phyloP scores from a whole-genome alignment of 1,140 invertebrate genomes.

The Sinonovacula constricta region DNA sequence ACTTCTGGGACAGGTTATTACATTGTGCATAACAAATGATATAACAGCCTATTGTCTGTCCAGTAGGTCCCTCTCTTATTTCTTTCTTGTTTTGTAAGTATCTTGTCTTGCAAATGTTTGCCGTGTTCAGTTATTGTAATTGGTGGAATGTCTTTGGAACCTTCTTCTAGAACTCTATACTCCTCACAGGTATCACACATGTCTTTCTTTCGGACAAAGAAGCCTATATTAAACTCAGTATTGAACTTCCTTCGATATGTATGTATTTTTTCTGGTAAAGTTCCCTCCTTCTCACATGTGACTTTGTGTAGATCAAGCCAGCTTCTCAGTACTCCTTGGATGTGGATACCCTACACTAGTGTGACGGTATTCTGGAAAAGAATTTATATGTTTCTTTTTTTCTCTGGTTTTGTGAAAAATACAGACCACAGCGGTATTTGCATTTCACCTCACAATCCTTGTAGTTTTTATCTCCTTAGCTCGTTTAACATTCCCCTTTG shows the following conservation, averaged over 20 bases:
- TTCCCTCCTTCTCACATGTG: neutral
- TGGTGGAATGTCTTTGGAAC: neutral
- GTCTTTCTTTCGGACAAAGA: neutral
- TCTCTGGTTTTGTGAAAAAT: too few species aligned
- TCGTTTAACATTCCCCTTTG: too few species aligned
- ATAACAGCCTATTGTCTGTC: neutral
- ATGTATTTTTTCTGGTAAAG: neutral
- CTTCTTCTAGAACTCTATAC: neutral
- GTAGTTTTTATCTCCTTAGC: too few species aligned
- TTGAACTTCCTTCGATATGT: neutral
- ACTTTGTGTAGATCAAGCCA: neutral
- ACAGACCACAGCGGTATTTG: too few species aligned
- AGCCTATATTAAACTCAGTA: neutral
- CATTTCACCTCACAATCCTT: too few species aligned
- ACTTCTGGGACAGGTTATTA: constrained; percentile 12
- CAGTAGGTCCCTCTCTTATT: neutral
- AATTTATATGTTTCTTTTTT: constrained; percentile 5
- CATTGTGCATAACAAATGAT: constrained; percentile 20
- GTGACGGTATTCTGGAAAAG: constrained; percentile 8
- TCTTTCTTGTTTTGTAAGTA: neutral
- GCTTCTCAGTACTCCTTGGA: neutral
- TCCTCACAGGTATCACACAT: too few species aligned
- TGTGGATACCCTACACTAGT: neutral
- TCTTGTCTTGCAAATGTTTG: neutral
- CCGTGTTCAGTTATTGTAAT: neutral